Evolutionary conservation across 2,888 invertebrate genomes (phyloP).

Genomic region (Thymelicus acteon): DNA sequence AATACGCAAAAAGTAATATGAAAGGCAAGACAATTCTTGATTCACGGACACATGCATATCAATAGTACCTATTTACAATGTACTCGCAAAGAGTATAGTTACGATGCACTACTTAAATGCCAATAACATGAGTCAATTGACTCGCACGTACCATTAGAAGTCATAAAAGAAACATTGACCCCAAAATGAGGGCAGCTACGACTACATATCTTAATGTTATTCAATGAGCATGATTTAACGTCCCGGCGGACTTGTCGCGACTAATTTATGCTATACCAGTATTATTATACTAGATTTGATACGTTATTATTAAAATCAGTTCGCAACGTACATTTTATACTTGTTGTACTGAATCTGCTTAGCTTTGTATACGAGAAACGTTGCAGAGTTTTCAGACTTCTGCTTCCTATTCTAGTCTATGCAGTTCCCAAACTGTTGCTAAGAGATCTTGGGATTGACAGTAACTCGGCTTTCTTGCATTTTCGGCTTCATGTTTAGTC

Average conservation of each 20-base stretch:
- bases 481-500: too few relatives aligned
- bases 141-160: slow-evolving; percentile 31
- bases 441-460: too few relatives aligned
- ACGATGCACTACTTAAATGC: slow-evolving; percentile 22
- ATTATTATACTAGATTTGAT: not conserved
- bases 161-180: slow-evolving; percentile 37
- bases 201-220: slow-evolving; percentile 35
- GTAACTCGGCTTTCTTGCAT: too few relatives aligned
- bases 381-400: too few relatives aligned
- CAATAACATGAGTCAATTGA: slow-evolving; percentile 36
- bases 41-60: not conserved
- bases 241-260: slow-evolving; percentile 23
- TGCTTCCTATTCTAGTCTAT: too few relatives aligned
- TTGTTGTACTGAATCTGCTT: too few relatives aligned
- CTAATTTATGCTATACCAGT: slow-evolving; percentile 19
- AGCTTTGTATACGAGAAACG: too few relatives aligned
- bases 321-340: too few relatives aligned
- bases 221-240: slow-evolving; percentile 27
- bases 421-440: too few relatives aligned
- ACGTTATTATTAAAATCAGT: too few relatives aligned
- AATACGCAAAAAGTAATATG: not conserved
- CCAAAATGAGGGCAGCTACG: slow-evolving; percentile 34
- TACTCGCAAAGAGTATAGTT: not conserved
- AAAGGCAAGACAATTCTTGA: not conserved
- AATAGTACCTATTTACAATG: not conserved